Evolutionary conservation across 2,797 vertebrate species (phyloP).

Genomic region (Philypnodon macrostomus): DNA sequence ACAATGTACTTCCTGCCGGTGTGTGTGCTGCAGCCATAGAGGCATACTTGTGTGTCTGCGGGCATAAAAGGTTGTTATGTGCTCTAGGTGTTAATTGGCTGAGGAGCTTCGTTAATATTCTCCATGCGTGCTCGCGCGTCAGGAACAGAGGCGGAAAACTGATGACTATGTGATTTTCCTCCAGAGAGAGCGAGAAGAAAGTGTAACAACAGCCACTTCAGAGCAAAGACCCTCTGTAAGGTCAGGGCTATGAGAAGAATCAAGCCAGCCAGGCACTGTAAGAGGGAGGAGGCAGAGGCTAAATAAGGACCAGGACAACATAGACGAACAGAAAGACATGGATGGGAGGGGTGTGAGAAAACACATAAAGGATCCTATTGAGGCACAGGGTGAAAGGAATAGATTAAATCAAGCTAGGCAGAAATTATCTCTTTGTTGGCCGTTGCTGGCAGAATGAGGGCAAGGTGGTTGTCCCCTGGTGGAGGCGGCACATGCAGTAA

Average conservation of each 20-base stretch:
- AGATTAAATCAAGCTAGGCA: slow-evolving; percentile 74
- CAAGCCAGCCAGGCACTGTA: no score
- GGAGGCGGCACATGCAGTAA: slow-evolving; percentile 33
- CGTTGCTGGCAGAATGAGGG: slow-evolving; percentile 62
- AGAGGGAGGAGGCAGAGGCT: slow-evolving; percentile 28
- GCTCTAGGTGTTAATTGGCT: slow-evolving; percentile 82
- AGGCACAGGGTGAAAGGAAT: slow-evolving; percentile 68
- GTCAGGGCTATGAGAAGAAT: slow-evolving; percentile 58
- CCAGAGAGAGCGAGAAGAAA: slow-evolving; percentile 49
- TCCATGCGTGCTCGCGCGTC: slow-evolving; percentile 72
- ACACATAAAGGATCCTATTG: slow-evolving; percentile 71
- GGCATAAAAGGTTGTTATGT: slow-evolving; percentile 78
- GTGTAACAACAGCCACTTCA: slow-evolving; percentile 52
- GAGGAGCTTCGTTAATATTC: slow-evolving; percentile 82
- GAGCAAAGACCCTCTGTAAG: slow-evolving; percentile 63
- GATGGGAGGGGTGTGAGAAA: slow-evolving; percentile 56
- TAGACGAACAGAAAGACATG: slow-evolving; percentile 33
- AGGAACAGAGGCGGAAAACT: slow-evolving; percentile 77
- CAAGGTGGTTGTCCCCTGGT: slow-evolving; percentile 34
- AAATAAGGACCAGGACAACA: slow-evolving; percentile 31
- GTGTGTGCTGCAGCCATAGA: not conserved
- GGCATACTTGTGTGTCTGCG: slow-evolving; percentile 35
- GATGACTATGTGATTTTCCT: slow-evolving; percentile 83
- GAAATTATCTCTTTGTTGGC: slow-evolving; percentile 74
- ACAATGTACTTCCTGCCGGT: not conserved